phyloP scores from a whole-genome alignment of 2,888 invertebrate genomes.

The Rhamnusium bicolor region DNA sequence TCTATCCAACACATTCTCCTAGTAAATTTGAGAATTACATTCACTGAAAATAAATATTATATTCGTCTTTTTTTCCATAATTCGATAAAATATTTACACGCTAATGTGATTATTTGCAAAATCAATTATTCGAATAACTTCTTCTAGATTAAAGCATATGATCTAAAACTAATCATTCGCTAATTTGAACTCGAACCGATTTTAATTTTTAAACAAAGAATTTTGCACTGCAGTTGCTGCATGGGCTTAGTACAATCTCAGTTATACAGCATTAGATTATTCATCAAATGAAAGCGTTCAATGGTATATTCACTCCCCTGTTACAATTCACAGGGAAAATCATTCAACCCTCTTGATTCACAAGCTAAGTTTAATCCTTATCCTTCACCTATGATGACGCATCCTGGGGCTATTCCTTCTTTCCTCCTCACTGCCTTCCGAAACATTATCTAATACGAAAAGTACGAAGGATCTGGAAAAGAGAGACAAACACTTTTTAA shows the following conservation, averaged over 20 bases:
- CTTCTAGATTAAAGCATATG: too few relatives aligned
- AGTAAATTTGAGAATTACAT: too few relatives aligned
- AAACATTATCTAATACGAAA: constrained; percentile 41
- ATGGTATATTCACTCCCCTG: constrained; percentile 60
- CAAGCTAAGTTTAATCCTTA: constrained; percentile 60
- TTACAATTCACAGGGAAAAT: constrained; percentile 55
- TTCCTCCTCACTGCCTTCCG: constrained; percentile 40
- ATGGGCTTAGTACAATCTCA: constrained; percentile 55
- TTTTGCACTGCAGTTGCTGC: neutral
- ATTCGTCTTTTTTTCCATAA: too few relatives aligned
- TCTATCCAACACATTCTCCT: too few relatives aligned
- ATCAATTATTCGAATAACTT: too few relatives aligned
- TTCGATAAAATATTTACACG: too few relatives aligned
- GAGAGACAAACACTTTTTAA: constrained; percentile 44
- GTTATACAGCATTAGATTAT: constrained; percentile 61
- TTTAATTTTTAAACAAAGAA: neutral
- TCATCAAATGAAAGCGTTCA: constrained; percentile 61
- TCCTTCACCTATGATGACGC: constrained; percentile 63
- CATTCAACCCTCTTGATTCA: constrained; percentile 58
- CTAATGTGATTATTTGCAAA: too few relatives aligned
- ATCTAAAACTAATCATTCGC: too few relatives aligned
- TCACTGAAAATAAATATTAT: too few relatives aligned
- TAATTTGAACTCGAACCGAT: too few relatives aligned
- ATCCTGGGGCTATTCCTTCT: constrained; percentile 52
- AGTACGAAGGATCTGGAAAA: constrained; percentile 36